Evolutionary conservation across 1,140 invertebrate species (phyloP).

Genomic region (Drosophila mayri): DNA sequence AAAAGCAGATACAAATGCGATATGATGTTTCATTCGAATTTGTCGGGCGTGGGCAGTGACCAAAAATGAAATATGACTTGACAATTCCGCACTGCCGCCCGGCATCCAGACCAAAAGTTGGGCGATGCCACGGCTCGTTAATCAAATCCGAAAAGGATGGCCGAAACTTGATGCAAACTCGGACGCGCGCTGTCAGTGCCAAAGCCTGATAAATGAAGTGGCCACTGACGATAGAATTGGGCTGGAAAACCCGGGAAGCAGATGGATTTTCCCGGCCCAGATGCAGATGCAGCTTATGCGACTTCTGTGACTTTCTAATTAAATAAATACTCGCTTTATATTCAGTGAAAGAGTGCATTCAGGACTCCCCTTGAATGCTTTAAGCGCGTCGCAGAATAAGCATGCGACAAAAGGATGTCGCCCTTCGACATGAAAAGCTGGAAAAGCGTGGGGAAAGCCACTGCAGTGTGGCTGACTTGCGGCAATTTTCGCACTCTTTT

Average conservation of each 20-base stretch:
- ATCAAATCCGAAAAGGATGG: slow-evolving; percentile 45
- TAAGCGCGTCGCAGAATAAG: slow-evolving; percentile 19
- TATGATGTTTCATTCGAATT: slow-evolving; percentile 76
- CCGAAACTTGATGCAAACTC: slow-evolving; percentile 44
- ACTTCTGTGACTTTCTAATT: slow-evolving; percentile 20
- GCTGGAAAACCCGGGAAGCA: slow-evolving; percentile 7
- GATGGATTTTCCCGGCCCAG: slow-evolving; percentile 5
- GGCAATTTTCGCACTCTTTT: slow-evolving; percentile 70
- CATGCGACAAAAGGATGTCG: slow-evolving; percentile 27
- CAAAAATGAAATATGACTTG: slow-evolving; percentile 80
- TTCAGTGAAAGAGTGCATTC: slow-evolving; percentile 20
- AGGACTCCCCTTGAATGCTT: slow-evolving; percentile 8
- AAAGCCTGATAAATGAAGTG: slow-evolving; percentile 57
- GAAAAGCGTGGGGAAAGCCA: slow-evolving; percentile 10
- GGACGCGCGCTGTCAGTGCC: slow-evolving; percentile 49
- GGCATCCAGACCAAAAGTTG: slow-evolving; percentile 34
- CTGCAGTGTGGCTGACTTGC: slow-evolving; percentile 46
- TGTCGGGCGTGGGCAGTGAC: slow-evolving; percentile 54
- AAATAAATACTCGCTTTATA: slow-evolving; percentile 21
- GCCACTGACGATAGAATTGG: slow-evolving; percentile 14
- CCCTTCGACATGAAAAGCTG: slow-evolving; percentile 18
- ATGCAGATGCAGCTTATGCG: slow-evolving; percentile 18
- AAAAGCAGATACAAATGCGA: slow-evolving; percentile 58
- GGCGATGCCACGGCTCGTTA: slow-evolving; percentile 46
- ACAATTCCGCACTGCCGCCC: slow-evolving; percentile 49